A percentile compares a stretch with the other conserved stretches of the same genome.
Conservation (phyloP, 37 sponge, comb jelly and placozoan genomes). For the Beroe forskalii region DNA sequence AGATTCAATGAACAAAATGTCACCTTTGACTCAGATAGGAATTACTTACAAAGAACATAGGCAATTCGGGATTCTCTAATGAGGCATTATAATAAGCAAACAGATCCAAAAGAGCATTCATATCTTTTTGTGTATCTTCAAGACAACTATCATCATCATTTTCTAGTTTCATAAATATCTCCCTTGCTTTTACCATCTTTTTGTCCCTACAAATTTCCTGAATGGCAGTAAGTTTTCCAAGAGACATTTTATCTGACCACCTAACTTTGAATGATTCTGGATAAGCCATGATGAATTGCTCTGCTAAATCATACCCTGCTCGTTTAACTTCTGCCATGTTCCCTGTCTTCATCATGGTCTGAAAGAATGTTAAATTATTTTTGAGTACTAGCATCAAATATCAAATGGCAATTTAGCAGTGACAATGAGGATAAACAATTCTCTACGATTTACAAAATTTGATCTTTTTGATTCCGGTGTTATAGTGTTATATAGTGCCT, state of each 20-base stretch:
- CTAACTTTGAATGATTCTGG: conserved; percentile 58
- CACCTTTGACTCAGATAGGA: background rate
- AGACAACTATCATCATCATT: background rate
- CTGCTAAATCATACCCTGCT: conserved; percentile 54
- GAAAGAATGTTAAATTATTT: too few species aligned
- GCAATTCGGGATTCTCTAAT: background rate
- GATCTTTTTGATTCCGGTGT: too few species aligned
- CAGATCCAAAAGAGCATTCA: conserved; percentile 1
- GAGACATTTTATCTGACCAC: conserved; percentile 50
- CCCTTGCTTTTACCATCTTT: background rate
- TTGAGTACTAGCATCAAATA: too few species aligned
- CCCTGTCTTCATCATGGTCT: background rate
- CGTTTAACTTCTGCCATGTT: background rate
- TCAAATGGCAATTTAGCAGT: too few species aligned
- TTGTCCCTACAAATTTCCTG: conserved; percentile 6
- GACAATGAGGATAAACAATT: too few species aligned
- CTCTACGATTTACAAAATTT: too few species aligned
- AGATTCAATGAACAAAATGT: background rate
- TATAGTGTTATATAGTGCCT: too few species aligned
- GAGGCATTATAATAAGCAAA: conserved; percentile 35
- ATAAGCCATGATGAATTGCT: conserved; percentile 54
- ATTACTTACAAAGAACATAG: background rate
- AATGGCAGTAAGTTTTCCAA: background rate
- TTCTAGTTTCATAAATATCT: background rate
- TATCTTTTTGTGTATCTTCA: background rate